Evolutionary conservation across 2,113 vertebrate species (phyloP), one percentile per base, ranked within the genome.

Genomic region (Hippocampus zosterae): DNA sequence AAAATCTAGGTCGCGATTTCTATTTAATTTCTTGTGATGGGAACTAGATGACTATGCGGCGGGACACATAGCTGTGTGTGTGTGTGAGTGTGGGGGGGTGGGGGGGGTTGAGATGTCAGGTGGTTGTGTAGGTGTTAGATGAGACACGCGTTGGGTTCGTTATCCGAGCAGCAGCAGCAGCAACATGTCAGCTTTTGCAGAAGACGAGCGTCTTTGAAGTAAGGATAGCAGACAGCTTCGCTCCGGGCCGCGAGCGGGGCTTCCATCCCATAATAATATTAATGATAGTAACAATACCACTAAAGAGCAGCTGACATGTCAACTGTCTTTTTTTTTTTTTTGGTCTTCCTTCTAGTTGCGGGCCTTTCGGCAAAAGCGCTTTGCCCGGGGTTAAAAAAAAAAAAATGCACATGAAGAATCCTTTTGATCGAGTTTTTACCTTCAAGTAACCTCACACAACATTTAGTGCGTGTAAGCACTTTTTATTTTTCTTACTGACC

Each of bases 401-500:
- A 55, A 55, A 85, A 83, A 85, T 18, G 57, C 85, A 76, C 75
- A 76, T 78, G 70, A 74, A 78, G 85, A 84, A 78, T 66, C 72
- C 81, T 86, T 37, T 89, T 84, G 89, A 89, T 92, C 87, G 84
- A 9, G 79, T 85, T 85, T 86, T 88, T 60, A 60, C 57, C 57
- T 60, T 33, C 27, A 85, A 88, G 72, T 66, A 84, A 74, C 67
- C 79, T 55, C 57, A 2, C 13, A 2, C 82, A 72, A 78, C 73
- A 65, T 74, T 77, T 82, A 81, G 83, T 13, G 9, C 27, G 18
- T 78, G 88, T 90, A 85, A 91, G 91, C 91, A 89, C 42, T 60
- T 60, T 33, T 60, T 8, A 18, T 79, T 90, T 88, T 90, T 88
- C 78, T 85, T 74, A 91, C 87, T 85, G 89, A 90, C 81, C 81